Evolutionary conservation across 2,797 vertebrate species (phyloP), one percentile per base, ranked within the genome.

Genomic region (Sebastolobus alascanus): DNA sequence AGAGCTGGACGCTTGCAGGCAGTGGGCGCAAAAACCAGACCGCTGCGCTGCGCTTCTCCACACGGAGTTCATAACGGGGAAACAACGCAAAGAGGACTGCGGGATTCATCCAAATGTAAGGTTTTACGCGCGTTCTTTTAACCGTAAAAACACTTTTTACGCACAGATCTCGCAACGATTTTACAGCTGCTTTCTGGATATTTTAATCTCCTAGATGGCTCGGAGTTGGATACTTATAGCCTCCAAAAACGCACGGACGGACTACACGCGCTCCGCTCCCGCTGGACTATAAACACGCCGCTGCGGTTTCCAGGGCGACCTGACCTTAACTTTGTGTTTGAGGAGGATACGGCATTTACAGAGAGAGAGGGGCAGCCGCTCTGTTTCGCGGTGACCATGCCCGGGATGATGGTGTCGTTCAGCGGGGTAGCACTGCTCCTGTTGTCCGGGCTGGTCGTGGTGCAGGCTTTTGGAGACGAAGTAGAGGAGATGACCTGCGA

Each of bases 401-500:
- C 80, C 75, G 87, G 91, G 78, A 79, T 66, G 81, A 72, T 85
- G 77, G 75, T 77, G 77, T 79, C 80, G 40, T 75, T 92, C 58
- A 9, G 73, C 52, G 86, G 80, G 64, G 80, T 86, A 71, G 87
- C 80, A 18, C 33, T 94, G 60, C 85, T 94, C 61, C 68, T 93
- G 63, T 6, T 91, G 63, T 84, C 82, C 69, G 80, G 90, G 52
- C 78, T 92, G 50, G 20, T 93, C 33, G 27, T 63, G 18, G 96
- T 95, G 66, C 78, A 75, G 74, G 96, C 95, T 6, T 99, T 98
- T 91, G 97, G 97, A 4, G 97, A 97, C 43, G 98, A 98, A 64
- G 83, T 83, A 66, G 98, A 99, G 89, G 98, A 99, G 87, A 95
- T 97, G 95, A 97, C 97, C 85, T 99, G 98, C 93, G 98, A 99